phyloP scores from a whole-genome alignment of 2,888 invertebrate species.

The Desoria tigrina region DNA sequence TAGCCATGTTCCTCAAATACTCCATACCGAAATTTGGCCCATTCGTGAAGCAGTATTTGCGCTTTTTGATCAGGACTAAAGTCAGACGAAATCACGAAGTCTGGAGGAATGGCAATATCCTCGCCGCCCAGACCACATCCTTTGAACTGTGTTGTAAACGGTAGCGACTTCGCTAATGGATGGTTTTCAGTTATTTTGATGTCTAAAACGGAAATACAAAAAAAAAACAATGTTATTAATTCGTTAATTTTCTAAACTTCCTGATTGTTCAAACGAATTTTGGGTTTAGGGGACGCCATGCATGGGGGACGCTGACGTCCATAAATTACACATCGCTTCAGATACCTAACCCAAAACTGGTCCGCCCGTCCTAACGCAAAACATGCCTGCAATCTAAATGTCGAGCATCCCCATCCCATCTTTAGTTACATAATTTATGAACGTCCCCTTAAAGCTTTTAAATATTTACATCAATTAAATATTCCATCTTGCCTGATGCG shows the following conservation, averaged over 20 bases:
- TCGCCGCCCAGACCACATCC: slow-evolving; percentile 65
- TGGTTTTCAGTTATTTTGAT: slow-evolving; percentile 44
- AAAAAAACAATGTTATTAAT: background rate
- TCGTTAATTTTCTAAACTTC: background rate
- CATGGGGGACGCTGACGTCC: no score
- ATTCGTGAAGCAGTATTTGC: slow-evolving; percentile 63
- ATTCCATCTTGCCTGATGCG: background rate
- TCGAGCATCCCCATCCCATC: no score
- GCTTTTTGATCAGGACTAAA: slow-evolving; percentile 21
- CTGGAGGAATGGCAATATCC: slow-evolving; percentile 60
- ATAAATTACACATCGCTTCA: no score
- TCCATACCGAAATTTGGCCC: slow-evolving; percentile 69
- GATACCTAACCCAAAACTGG: no score
- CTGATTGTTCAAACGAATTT: background rate
- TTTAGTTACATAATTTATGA: background rate
- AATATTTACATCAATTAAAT: background rate
- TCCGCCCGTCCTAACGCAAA: no score
- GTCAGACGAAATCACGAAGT: slow-evolving; percentile 25
- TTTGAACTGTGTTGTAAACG: slow-evolving; percentile 63
- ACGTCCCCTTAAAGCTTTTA: background rate
- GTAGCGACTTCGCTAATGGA: slow-evolving; percentile 58
- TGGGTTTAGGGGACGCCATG: background rate
- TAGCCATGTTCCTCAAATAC: slow-evolving; percentile 69
- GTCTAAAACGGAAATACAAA: slow-evolving; percentile 22
- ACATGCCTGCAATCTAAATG: no score